Evolutionary conservation across 2,888 invertebrate species (phyloP).

Genomic region (Cantharis nigra): DNA sequence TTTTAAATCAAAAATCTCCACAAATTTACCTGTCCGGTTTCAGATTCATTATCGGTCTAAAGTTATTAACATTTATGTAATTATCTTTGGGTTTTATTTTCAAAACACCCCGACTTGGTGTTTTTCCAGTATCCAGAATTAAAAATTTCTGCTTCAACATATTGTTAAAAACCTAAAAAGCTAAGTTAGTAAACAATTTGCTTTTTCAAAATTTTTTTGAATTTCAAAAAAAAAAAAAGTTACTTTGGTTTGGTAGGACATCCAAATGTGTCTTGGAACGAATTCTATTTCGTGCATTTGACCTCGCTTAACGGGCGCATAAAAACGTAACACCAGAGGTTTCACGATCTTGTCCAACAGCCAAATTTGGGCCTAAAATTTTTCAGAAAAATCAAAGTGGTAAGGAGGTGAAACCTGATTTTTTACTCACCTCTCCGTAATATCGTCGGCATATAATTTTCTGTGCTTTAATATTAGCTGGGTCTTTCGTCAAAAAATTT

Average conservation of each 20-base stretch:
- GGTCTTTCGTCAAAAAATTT: not conserved
- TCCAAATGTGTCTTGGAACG: slow-evolving; percentile 21
- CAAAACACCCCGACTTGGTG: slow-evolving; percentile 13
- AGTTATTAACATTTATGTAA: slow-evolving; percentile 9
- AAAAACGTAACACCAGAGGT: slow-evolving; percentile 21
- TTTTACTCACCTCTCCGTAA: slow-evolving; percentile 12
- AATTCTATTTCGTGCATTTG: slow-evolving; percentile 22
- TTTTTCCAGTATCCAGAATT: not conserved
- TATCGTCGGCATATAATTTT: slow-evolving; percentile 2
- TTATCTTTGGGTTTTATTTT: slow-evolving; percentile 25
- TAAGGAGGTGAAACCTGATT: not conserved
- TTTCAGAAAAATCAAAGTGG: not conserved
- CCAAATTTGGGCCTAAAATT: slow-evolving; percentile 23
- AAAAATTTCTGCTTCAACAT: not conserved
- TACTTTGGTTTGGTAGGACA: slow-evolving; percentile 22
- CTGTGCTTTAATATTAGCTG: not conserved
- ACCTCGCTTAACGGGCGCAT: slow-evolving; percentile 13
- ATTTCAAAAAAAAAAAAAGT: no score
- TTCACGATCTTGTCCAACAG: slow-evolving; percentile 29
- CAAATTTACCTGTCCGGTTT: not conserved
- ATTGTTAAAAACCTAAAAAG: slow-evolving; percentile 12
- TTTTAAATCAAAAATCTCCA: not conserved
- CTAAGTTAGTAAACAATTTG: not conserved
- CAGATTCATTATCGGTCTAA: slow-evolving; percentile 20
- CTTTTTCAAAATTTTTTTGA: not conserved